Base-by-base conservation (phyloP, 2,113 vertebrate species). In the Mionectes macconnelli region DNA sequence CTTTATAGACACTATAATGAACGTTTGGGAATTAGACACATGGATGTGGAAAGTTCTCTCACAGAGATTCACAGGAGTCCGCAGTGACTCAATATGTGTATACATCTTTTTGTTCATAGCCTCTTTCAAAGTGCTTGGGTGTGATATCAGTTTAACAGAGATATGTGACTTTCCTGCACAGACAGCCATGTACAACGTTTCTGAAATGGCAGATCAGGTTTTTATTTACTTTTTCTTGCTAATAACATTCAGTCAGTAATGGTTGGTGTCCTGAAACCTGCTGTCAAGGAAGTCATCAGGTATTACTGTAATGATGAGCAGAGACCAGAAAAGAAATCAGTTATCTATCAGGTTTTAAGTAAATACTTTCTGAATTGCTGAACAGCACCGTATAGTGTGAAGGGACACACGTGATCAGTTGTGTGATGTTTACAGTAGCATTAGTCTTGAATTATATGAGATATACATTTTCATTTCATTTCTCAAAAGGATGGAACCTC, bases 191-290 rank as follows among this genome's bases (percentile, higher is more conserved):
- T 37, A 14, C 13, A 66, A 77, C 21, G 16, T 33, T 35, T 19
- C 45, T 37, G 55, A 93, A 30, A 84, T 28, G 73, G n/a, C 49
- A 37, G 15, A 39, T 44, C 57, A 75, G 10, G 47, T 35, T 76
- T 35, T 76, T 66, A 53, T 70, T 93, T 77, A 55, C 23, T 90
- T 93, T 89, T 47, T 55, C 78, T 93, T 93, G 50, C 52, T 93
- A 64, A 92, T n/a, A 14, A 35, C 25, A 75, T 83, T 83, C 69
- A 70, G 70, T 35, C 1, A 44, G 56, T 80, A 63, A 50, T 12
- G 10, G 8, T 30, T 42, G 28, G 7, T n/a, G 28, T 70, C 44
- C 35, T 62, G 27, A 89, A 96, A 87, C 25, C 19, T 89, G 44
- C 28, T 78, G 76, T 49, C 42, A 89, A 92, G 39, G 20, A 94